Evolutionary conservation across 2,888 invertebrate species (phyloP).

Genomic region (Cepaea hortensis): DNA sequence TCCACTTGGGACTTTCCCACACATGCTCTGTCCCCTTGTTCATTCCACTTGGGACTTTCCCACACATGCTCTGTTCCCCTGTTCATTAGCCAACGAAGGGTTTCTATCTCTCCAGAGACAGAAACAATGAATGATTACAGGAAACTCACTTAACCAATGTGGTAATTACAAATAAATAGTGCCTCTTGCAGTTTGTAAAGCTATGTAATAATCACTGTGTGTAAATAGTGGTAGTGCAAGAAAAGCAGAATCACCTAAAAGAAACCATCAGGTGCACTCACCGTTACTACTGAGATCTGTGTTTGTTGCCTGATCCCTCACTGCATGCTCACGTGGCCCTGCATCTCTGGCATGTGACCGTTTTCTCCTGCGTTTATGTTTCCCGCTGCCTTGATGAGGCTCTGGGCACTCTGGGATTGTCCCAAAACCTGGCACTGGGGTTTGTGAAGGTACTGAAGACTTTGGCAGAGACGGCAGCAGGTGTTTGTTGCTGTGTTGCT

Average conservation of each 20-base stretch:
- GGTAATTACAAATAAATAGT: too few species aligned
- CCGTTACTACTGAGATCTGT: conserved; percentile 47
- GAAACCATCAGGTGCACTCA: conserved; percentile 4
- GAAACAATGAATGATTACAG: too few species aligned
- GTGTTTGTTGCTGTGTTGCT: conserved; percentile 31
- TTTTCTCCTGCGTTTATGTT: conserved; percentile 39
- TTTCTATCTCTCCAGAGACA: too few species aligned
- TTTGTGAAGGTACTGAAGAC: neutral
- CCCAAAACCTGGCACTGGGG: conserved; percentile 1
- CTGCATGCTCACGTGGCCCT: conserved; percentile 1
- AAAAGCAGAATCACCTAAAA: neutral
- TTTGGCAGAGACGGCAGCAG: conserved; percentile 11
- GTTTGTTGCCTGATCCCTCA: conserved; percentile 44
- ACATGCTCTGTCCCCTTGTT: too few species aligned
- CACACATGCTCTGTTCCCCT: too few species aligned
- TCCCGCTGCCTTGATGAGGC: neutral
- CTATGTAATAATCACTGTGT: neutral
- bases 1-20: too few species aligned
- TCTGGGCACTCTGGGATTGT: neutral
- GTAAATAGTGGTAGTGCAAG: neutral
- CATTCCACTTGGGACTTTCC: too few species aligned
- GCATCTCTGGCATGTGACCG: conserved; percentile 27
- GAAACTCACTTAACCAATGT: too few species aligned
- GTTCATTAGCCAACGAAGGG: too few species aligned
- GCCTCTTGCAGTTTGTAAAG: too few species aligned